Percentiles rank a stretch among this genome's conserved stretches.
Evolutionary conservation across 2,113 vertebrate genomes (phyloP).

Genomic region (Bombycilla garrulus): DNA sequence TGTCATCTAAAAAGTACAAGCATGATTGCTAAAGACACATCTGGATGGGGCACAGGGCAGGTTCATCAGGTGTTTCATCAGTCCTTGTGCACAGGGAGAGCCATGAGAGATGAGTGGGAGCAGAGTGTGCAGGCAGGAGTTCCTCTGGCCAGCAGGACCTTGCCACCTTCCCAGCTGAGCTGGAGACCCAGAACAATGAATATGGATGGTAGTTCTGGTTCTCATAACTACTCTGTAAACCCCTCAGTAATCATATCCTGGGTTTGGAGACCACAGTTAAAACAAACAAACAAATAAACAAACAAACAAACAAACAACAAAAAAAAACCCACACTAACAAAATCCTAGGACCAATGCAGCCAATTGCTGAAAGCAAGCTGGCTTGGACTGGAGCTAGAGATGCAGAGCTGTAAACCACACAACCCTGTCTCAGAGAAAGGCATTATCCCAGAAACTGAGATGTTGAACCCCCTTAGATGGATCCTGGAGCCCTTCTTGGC

Average conservation of each 20-base stretch:
- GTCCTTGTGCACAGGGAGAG: background rate
- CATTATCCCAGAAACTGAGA: background rate
- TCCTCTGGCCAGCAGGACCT: background rate
- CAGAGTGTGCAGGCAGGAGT: background rate
- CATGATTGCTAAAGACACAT: background rate
- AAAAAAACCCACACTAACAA: background rate
- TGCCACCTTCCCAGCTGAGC: background rate
- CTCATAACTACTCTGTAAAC: background rate
- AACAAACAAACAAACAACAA: background rate
- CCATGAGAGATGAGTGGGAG: rapidly evolving
- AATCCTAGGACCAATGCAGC: background rate
- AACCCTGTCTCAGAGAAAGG: background rate
- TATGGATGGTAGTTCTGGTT: background rate
- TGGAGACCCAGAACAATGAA: background rate
- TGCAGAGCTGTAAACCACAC: background rate
- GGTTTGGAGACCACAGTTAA: background rate
- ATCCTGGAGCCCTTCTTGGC: rapidly evolving
- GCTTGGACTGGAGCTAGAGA: background rate
- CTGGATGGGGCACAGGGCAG: background rate
- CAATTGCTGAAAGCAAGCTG: background rate
- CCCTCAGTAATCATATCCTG: background rate
- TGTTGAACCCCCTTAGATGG: background rate
- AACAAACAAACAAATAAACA: background rate
- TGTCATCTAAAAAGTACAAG: background rate
- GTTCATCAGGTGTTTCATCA: background rate